A percentile compares a stretch with the other conserved stretches of the same genome.
These are phyloP conservation scores for Cyprinodon diabolis DNA, from an alignment of 2,797 vertebrate genomes.

Conservation along the genomic window DNA sequence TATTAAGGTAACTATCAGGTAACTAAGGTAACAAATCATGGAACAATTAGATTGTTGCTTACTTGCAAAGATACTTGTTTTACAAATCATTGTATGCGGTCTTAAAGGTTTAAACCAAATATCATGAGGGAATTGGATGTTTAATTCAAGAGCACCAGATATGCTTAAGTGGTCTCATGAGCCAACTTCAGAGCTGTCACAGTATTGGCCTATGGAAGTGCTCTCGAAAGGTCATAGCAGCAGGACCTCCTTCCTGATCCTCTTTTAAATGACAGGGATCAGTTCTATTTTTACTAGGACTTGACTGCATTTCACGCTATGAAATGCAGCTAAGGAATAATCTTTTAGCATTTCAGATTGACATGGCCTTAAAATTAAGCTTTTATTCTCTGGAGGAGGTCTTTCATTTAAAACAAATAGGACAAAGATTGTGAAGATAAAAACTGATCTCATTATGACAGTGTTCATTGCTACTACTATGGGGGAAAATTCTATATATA, in stretches of 20 bases:
- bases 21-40: too few relatives aligned
- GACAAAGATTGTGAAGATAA: not conserved
- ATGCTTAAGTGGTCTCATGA: conserved; percentile 29
- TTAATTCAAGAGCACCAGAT: conserved; percentile 30
- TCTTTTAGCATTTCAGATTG: conserved; percentile 40
- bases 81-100: not conserved
- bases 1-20: too few relatives aligned
- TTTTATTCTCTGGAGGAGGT: conserved; percentile 31
- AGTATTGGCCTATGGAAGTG: conserved; percentile 34
- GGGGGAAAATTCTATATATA: not conserved
- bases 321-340: conserved; percentile 55
- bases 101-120: not conserved
- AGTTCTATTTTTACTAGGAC: conserved; percentile 61
- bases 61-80: not conserved
- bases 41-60: not conserved
- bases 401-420: conserved; percentile 12
- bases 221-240: conserved; percentile 54
- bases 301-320: not conserved
- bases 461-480: not conserved
- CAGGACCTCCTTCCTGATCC: conserved; percentile 63
- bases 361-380: conserved; percentile 14
- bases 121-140: conserved; percentile 9
- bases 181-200: conserved; percentile 21
- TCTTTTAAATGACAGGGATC: conserved; percentile 63
- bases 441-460: not conserved